Conservation (phyloP, 1,140 invertebrate species). For the Drusus annulatus region DNA sequence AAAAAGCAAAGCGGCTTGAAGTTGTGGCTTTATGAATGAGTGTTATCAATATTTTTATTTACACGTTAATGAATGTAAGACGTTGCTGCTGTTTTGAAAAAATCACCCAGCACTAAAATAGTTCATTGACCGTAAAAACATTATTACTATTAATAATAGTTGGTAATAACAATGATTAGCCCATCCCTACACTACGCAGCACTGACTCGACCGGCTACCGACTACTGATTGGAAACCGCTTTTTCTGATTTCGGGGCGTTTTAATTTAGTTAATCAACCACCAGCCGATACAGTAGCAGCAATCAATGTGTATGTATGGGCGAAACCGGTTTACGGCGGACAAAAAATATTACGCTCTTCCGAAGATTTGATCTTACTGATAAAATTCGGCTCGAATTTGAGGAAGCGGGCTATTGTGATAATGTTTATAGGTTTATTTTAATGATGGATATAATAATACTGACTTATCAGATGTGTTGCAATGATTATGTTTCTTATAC, state of each 20-base stretch:
- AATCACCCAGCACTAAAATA: no score
- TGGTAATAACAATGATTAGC: no score
- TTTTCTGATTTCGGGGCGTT: conserved; percentile 36
- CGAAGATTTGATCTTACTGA: conserved; percentile 19
- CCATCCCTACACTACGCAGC: no score
- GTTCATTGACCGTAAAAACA: no score
- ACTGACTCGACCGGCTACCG: neutral
- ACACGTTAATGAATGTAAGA: no score
- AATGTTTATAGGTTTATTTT: neutral
- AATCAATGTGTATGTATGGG: conserved; percentile 20
- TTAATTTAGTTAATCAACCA: conserved; percentile 45
- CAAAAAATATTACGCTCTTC: conserved; percentile 30
- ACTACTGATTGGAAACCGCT: conserved; percentile 42
- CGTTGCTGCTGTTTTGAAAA: no score
- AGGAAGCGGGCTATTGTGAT: neutral
- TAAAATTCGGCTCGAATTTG: conserved; percentile 16
- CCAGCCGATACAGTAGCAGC: conserved; percentile 39
- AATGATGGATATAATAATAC: neutral
- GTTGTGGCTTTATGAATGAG: no score
- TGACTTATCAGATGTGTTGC: no score
- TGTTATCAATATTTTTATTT: no score
- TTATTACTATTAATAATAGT: no score
- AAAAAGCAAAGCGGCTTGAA: no score
- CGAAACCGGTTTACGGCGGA: conserved; percentile 27
- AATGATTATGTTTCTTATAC: no score